Evolutionary conservation across 2,888 invertebrate species (phyloP).

Genomic region (Tigriopus californicus): DNA sequence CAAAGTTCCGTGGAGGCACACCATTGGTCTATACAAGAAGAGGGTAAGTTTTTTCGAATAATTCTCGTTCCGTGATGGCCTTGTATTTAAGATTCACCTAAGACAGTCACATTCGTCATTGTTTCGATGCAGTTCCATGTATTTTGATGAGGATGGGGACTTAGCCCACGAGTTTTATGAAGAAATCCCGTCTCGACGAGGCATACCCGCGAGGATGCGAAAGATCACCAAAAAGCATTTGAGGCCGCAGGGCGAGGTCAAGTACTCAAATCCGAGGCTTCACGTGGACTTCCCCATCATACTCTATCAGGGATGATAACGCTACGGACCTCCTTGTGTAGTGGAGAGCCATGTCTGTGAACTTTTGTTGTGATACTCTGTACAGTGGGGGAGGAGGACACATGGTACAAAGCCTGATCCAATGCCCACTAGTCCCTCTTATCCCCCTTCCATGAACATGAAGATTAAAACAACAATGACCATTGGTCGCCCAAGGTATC

Average conservation of each 20-base stretch:
- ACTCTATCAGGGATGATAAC: constrained; percentile 24
- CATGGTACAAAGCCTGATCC: no score
- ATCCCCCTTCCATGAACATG: no score
- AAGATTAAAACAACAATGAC: no score
- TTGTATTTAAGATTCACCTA: background rate
- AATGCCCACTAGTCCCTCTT: no score
- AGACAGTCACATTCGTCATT: no score
- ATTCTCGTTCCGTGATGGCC: background rate
- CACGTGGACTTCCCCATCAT: constrained; percentile 30
- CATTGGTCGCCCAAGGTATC: no score
- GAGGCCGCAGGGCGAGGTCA: constrained; percentile 27
- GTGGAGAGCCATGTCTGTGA: no score
- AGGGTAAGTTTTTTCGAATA: background rate
- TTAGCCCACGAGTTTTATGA: constrained; percentile 36
- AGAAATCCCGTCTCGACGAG: constrained; percentile 26
- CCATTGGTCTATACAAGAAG: background rate
- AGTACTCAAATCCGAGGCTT: constrained; percentile 27
- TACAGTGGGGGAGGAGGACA: no score
- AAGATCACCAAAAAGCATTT: constrained; percentile 19
- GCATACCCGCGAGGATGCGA: constrained; percentile 24
- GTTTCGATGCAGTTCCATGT: constrained; percentile 32
- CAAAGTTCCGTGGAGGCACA: background rate
- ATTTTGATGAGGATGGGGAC: constrained; percentile 36
- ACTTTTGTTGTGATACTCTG: no score
- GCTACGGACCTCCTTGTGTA: background rate